Base-by-base conservation (phyloP, 2,113 vertebrate genomes). In the Tragelaphus imberbis region DNA sequence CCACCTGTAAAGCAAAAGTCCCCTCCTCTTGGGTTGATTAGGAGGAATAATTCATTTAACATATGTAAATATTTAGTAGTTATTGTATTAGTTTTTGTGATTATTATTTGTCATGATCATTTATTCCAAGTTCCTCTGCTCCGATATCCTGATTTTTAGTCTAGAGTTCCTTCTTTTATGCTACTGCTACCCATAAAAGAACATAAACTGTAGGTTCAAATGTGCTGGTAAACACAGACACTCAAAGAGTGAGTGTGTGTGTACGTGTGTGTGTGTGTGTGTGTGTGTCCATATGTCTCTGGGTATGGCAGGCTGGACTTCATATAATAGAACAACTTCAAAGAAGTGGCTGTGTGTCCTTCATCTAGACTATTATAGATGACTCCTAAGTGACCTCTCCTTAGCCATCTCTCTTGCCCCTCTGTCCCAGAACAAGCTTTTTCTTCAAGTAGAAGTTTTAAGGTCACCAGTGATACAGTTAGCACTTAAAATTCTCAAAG, bases 41-140 rank as follows among this genome's bases (percentile, higher is more conserved):
- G 75, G 44, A 86, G 47, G 49, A 84, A 53, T 53, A 63, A 79
- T 27, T 88, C 5, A 71, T 36, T 93, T 61, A 58, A 47, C 6
- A 19, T 16, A 75, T 36, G n/a, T 49, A 58, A 90, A 53, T 17
- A 14, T 51, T 68, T 44, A 86, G 25, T n/a, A 14, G 59, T 51
- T 51, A 5, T 65, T 90, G 8, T 27, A 15, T 77, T 81, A 30
- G 6, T 84, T 92, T 55, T 81, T 84, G n/a, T 77, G 65, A 27
- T 55, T 49, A 86, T 53, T 89, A 84, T 85, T 93, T 88, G 40
- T 36, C 91, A 40, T 91, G 79, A 59, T 40, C 47, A 81, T 88
- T 95, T 75, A 93, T 85, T 85, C n/a, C 27, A 87, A 94, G 56
- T 33, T 91, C 44, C n/a, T 91, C 53, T 80, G 11, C 17, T 87